phyloP scores from a whole-genome alignment of 2,888 invertebrate species.

The Bembecia ichneumoniformis region DNA sequence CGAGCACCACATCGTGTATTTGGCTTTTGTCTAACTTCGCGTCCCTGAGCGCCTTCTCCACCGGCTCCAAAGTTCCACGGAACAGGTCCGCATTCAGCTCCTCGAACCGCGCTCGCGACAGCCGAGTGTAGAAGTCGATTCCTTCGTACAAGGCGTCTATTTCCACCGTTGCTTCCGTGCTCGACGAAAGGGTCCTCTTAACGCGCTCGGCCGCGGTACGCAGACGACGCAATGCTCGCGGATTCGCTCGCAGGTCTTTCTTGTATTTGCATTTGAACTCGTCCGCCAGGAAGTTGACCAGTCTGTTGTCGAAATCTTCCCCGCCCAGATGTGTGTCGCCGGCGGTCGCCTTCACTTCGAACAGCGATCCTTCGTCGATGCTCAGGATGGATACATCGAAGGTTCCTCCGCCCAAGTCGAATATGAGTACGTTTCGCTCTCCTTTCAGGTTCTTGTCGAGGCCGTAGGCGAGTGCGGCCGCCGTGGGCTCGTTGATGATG shows the following conservation, averaged over 20 bases:
- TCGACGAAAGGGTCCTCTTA: conserved; percentile 77
- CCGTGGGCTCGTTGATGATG: conserved; percentile 88
- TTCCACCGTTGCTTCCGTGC: conserved; percentile 76
- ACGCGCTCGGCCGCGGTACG: conserved; percentile 78
- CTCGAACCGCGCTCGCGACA: conserved; percentile 77
- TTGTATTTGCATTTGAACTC: conserved; percentile 76
- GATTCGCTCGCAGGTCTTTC: conserved; percentile 73
- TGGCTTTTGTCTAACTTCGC: conserved; percentile 77
- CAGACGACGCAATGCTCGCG: conserved; percentile 75
- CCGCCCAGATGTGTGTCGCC: conserved; percentile 83
- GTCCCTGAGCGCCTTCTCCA: conserved; percentile 77
- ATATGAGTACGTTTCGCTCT: conserved; percentile 53
- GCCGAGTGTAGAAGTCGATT: conserved; percentile 71
- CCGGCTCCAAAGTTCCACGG: conserved; percentile 75
- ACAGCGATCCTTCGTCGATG: conserved; percentile 77
- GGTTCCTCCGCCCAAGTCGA: conserved; percentile 73
- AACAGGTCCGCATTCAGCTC: conserved; percentile 76
- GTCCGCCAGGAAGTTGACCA: conserved; percentile 71
- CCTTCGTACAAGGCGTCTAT: conserved; percentile 77
- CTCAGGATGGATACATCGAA: conserved; percentile 80
- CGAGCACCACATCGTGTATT: conserved; percentile 79
- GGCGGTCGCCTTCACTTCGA: conserved; percentile 81
- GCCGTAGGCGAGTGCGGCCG: conserved; percentile 93
- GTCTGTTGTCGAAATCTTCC: conserved; percentile 71
- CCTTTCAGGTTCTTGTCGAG: conserved; percentile 88